Evolutionary conservation across 1,140 invertebrate genomes (phyloP).

Genomic region (Triops longicaudatus): DNA sequence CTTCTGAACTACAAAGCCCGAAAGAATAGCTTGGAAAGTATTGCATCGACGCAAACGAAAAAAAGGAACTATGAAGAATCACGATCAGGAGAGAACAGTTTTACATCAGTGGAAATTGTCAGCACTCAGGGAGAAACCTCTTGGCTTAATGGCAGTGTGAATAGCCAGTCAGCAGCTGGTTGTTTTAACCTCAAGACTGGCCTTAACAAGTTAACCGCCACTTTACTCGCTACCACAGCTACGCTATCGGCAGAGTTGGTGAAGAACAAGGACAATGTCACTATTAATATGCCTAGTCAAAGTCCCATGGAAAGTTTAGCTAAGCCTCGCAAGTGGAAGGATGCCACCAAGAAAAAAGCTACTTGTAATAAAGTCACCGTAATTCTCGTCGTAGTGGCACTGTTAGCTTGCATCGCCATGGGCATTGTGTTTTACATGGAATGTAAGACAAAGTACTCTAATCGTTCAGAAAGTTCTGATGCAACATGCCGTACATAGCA

Average conservation of each 20-base stretch:
- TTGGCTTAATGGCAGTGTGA: background rate
- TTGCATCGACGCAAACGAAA: background rate
- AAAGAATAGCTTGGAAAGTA: background rate
- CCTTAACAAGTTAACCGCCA: background rate
- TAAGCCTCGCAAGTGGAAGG: background rate
- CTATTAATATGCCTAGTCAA: background rate
- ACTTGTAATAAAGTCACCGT: background rate
- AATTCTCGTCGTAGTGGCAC: slow-evolving; percentile 9
- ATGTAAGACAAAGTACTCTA: background rate
- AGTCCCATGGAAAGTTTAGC: background rate
- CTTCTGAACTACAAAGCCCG: slow-evolving; percentile 9
- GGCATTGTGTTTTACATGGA: slow-evolving; percentile 19
- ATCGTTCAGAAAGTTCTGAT: too few relatives aligned
- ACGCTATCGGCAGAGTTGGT: background rate
- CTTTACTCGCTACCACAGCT: background rate
- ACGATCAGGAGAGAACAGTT: background rate
- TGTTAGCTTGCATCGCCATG: background rate
- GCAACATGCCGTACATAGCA: too few relatives aligned
- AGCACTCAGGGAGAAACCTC: background rate
- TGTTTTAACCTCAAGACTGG: background rate
- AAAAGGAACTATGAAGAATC: background rate
- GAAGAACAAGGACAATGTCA: background rate
- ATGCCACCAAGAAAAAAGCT: background rate
- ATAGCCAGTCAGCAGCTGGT: background rate
- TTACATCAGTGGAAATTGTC: background rate